Percentiles rank a stretch among this genome's conserved stretches.
These are phyloP conservation scores for Cabera pusaria DNA, from an alignment of 2,888 invertebrate species.

Conservation along the genomic window DNA sequence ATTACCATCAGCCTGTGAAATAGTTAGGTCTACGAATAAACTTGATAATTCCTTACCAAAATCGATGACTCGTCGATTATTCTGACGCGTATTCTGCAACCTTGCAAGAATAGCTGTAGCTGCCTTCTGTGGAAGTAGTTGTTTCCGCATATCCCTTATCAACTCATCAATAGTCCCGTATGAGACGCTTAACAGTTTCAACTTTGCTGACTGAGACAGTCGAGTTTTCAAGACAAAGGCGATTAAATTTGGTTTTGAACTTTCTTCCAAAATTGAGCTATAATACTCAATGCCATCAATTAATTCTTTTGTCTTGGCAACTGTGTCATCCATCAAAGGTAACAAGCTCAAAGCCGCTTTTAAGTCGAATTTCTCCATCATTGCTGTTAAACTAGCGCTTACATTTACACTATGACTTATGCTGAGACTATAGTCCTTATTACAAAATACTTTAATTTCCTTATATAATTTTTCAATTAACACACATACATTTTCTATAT, in stretches of 20 bases:
- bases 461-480: too few relatives aligned
- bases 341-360: neutral
- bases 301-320: slow-evolving; percentile 3
- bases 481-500: too few relatives aligned
- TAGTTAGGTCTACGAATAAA: slow-evolving; percentile 31
- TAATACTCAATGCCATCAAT: neutral
- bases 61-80: too few relatives aligned
- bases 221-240: neutral
- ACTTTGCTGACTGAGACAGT: neutral
- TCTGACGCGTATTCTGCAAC: neutral
- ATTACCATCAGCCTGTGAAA: slow-evolving; percentile 27
- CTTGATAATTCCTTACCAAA: too few relatives aligned
- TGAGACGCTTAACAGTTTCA: too few relatives aligned
- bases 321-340: neutral
- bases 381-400: too few relatives aligned
- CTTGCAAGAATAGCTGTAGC: neutral
- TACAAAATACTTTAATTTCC: too few relatives aligned
- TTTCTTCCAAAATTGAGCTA: neutral
- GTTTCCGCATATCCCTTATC: neutral
- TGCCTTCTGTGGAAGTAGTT: neutral
- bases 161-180: neutral
- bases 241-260: neutral
- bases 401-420: too few relatives aligned
- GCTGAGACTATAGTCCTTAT: too few relatives aligned
- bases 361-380: slow-evolving; percentile 20